Percentiles rank a stretch among this genome's conserved stretches.
Evolutionary conservation across 2,113 vertebrate genomes (phyloP).

Genomic region (Azemiops feae): DNA sequence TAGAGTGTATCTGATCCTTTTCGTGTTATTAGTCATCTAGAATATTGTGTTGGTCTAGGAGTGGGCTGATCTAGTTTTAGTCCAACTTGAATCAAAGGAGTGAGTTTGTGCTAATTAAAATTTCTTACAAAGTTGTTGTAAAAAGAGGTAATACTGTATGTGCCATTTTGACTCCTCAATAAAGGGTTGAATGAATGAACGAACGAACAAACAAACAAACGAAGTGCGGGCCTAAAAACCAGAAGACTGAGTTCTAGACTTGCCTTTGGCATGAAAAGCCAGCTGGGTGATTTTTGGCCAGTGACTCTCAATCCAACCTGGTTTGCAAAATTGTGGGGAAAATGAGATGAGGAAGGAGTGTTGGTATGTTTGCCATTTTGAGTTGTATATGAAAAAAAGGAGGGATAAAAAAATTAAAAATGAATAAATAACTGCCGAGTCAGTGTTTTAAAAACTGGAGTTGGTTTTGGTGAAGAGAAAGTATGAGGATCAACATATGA

Average conservation of each 20-base stretch:
- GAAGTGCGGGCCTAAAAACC: neutral
- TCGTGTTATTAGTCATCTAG: neutral
- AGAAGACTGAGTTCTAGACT: neutral
- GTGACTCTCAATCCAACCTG: neutral
- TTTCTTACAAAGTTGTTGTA: neutral
- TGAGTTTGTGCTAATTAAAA: neutral
- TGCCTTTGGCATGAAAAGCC: neutral
- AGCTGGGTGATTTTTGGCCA: neutral
- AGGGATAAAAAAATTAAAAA: neutral
- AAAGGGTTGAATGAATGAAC: neutral
- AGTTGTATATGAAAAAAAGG: neutral
- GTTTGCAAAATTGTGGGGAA: neutral
- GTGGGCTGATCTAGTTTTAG: neutral
- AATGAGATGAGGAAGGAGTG: neutral
- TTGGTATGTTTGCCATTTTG: neutral
- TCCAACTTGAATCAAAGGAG: neutral
- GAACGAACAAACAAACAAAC: neutral
- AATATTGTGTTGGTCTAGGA: neutral
- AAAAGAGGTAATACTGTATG: neutral
- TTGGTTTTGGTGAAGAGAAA: neutral
- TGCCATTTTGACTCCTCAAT: neutral
- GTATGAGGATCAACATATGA: neutral
- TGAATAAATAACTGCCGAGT: neutral
- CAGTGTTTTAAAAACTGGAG: neutral
- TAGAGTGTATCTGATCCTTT: neutral